Evolutionary conservation across 2,113 vertebrate species (phyloP).

Genomic region (Crotalus tigris): DNA sequence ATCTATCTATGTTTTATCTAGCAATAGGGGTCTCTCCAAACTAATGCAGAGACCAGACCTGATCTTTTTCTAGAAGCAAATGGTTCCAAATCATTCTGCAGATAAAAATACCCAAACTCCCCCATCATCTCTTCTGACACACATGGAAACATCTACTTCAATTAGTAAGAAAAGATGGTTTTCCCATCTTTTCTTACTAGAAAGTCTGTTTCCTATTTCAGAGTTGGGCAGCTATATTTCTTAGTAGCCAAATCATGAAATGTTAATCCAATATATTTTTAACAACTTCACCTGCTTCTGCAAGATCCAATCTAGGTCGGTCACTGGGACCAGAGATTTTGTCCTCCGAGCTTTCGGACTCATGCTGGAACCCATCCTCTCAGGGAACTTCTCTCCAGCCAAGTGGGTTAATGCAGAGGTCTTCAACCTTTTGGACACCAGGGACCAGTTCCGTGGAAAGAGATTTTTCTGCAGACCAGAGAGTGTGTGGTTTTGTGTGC

Average conservation of each 20-base stretch:
- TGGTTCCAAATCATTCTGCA: not conserved
- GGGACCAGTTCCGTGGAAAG: no score
- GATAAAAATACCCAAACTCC: not conserved
- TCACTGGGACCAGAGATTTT: not conserved
- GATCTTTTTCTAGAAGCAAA: not conserved
- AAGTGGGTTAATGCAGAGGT: no score
- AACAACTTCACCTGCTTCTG: not conserved
- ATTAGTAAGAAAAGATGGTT: not conserved
- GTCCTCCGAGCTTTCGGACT: not conserved
- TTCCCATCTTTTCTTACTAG: not conserved
- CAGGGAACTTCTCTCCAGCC: not conserved
- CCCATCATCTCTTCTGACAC: not conserved
- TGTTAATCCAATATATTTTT: not conserved
- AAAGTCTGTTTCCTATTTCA: not conserved
- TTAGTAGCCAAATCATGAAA: slow-evolving; percentile 10
- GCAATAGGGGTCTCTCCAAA: not conserved
- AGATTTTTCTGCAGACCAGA: no score
- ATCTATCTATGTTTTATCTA: not conserved
- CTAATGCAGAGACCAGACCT: not conserved
- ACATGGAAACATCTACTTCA: not conserved
- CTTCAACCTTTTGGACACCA: no score
- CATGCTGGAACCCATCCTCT: not conserved
- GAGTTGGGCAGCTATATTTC: not conserved
- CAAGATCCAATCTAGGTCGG: not conserved
- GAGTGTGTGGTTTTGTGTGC: no score